These are phyloP conservation scores for Melinopterus prodromus DNA, from an alignment of 2,888 invertebrate species.

Conservation along the genomic window DNA sequence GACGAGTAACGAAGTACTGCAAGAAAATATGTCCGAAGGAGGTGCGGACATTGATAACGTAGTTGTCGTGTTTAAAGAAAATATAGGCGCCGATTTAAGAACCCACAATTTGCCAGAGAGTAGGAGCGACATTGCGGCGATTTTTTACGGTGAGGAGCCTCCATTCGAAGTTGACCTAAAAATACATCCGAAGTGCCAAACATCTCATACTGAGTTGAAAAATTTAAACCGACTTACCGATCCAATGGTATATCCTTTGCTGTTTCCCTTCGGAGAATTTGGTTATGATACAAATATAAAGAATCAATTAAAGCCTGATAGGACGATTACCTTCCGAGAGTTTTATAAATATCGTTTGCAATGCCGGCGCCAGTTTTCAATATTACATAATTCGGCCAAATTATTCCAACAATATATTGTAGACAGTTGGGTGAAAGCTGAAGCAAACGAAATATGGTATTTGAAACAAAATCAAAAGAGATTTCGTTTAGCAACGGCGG, in stretches of 20 bases:
- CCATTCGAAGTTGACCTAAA: constrained; percentile 30
- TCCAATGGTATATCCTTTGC: constrained; percentile 39
- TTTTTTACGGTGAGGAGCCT: constrained; percentile 36
- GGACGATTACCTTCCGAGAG: constrained; percentile 16
- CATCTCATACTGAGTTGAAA: constrained; percentile 23
- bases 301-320: neutral
- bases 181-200: constrained; percentile 5
- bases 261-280: constrained; percentile 38
- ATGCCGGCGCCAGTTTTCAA: constrained; percentile 15
- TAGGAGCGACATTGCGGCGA: constrained; percentile 36
- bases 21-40: constrained; percentile 6
- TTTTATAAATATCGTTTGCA: constrained; percentile 28
- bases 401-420: constrained; percentile 35
- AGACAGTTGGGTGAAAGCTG: constrained; percentile 19
- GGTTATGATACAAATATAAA: constrained; percentile 28
- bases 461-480: constrained; percentile 17
- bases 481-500: constrained; percentile 16
- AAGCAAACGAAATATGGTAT: constrained; percentile 29
- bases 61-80: neutral
- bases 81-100: constrained; percentile 9
- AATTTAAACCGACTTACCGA: constrained; percentile 34
- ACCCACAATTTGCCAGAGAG: constrained; percentile 34
- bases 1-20: constrained; percentile 30
- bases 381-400: constrained; percentile 12
- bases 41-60: constrained; percentile 11